Percentiles rank a stretch among this genome's conserved stretches.
Evolutionary conservation across 2,113 vertebrate genomes (phyloP).

Genomic region (Chamaetylas fuelleborni): DNA sequence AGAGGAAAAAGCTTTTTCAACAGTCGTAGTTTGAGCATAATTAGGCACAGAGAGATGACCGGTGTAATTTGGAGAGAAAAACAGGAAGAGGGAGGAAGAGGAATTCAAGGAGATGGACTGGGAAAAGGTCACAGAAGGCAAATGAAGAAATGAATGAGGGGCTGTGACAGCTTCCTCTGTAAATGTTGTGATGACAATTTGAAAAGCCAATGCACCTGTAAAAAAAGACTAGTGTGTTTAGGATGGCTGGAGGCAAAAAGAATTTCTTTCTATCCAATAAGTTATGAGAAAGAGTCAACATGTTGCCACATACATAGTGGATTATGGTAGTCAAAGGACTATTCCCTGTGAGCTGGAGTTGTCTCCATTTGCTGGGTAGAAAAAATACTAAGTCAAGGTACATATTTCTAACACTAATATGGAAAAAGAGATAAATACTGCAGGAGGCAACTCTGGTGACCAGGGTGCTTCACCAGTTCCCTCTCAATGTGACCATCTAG

Average conservation of each 20-base stretch:
- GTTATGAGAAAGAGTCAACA: neutral
- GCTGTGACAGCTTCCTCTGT: neutral
- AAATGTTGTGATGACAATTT: neutral
- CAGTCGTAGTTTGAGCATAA: neutral
- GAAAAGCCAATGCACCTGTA: neutral
- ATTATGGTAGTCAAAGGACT: neutral
- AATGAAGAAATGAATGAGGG: neutral
- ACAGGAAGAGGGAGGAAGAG: neutral
- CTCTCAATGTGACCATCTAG: neutral
- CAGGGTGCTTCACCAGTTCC: neutral
- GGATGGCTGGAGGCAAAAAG: neutral
- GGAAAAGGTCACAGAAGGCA: neutral
- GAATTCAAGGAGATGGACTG: neutral
- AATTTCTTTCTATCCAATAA: neutral
- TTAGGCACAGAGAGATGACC: conserved; percentile 15
- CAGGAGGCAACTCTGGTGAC: neutral
- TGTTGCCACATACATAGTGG: neutral
- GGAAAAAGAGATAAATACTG: neutral
- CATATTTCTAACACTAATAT: neutral
- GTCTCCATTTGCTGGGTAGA: neutral
- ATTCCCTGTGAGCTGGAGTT: neutral
- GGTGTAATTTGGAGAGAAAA: neutral
- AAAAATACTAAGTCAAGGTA: neutral
- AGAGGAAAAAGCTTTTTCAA: neutral
- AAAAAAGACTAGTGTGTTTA: neutral